Evolutionary conservation across 2,888 invertebrate species (phyloP).

Genomic region (Lithodes maja): DNA sequence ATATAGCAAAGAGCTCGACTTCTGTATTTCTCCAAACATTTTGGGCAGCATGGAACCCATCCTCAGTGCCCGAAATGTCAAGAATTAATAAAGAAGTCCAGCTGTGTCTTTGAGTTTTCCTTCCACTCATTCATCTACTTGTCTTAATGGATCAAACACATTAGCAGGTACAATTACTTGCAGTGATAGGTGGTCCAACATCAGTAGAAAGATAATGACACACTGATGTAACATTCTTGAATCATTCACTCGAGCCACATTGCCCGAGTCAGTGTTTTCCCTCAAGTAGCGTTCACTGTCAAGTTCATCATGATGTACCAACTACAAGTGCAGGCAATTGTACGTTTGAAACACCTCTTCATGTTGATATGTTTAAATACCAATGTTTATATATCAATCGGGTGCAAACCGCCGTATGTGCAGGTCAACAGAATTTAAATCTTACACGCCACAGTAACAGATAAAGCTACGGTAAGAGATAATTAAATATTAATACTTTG

Average conservation of each 20-base stretch:
- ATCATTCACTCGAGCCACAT: too few relatives aligned
- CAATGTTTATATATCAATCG: slow-evolving; percentile 28
- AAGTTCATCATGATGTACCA: background rate
- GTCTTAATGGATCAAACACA: too few relatives aligned
- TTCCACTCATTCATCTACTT: too few relatives aligned
- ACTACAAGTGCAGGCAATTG: too few relatives aligned
- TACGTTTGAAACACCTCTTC: background rate
- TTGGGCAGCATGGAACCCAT: background rate
- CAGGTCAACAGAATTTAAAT: slow-evolving; percentile 15
- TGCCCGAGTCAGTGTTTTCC: background rate
- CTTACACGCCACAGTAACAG: slow-evolving; percentile 39
- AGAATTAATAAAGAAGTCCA: too few relatives aligned
- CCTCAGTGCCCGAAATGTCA: too few relatives aligned
- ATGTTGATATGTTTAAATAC: slow-evolving; percentile 46
- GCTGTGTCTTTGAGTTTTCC: too few relatives aligned
- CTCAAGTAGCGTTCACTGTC: slow-evolving; percentile 33
- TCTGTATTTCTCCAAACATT: slow-evolving; percentile 28
- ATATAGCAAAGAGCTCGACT: background rate
- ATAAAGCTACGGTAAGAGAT: slow-evolving; percentile 53
- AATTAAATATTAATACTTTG: slow-evolving; percentile 65
- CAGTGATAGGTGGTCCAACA: too few relatives aligned
- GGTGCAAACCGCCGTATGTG: slow-evolving; percentile 7
- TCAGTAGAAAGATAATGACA: too few relatives aligned
- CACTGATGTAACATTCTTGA: too few relatives aligned
- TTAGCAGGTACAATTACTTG: too few relatives aligned